These are phyloP conservation scores for Lepidochitona cinerea DNA, from an alignment of 2,888 invertebrate species.

Conservation along the genomic window DNA sequence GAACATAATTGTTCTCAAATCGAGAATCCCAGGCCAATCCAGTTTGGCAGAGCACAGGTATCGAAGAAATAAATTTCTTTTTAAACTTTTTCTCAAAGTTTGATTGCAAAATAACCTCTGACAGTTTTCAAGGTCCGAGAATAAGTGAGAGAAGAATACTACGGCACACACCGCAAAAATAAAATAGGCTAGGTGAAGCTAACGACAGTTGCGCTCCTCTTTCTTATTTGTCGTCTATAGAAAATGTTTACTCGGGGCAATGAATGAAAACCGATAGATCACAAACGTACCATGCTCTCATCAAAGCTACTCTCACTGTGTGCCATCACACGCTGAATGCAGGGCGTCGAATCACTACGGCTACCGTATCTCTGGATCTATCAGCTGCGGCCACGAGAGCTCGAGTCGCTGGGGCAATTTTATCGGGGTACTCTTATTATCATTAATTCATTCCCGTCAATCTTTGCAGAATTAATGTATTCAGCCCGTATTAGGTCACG, in stretches of 20 bases:
- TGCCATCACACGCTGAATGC: conserved; percentile 20
- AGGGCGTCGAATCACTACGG: neutral
- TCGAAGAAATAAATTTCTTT: too few species aligned
- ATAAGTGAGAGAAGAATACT: neutral
- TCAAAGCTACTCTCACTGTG: conserved; percentile 27
- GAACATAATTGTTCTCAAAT: conserved; percentile 1
- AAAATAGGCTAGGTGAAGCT: neutral
- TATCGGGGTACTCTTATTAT: conserved; percentile 11
- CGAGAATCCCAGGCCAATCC: neutral
- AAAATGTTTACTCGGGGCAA: conserved; percentile 1
- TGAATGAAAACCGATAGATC: neutral
- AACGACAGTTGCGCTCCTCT: neutral
- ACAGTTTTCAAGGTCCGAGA: neutral
- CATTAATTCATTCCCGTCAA: conserved; percentile 9
- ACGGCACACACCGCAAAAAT: neutral
- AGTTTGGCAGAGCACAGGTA: neutral
- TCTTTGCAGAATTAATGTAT: conserved; percentile 10
- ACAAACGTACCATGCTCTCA: conserved; percentile 32
- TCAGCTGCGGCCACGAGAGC: conserved; percentile 12
- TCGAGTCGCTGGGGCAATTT: conserved; percentile 32
- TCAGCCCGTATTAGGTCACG: neutral
- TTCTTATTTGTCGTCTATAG: neutral
- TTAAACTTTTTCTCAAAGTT: too few species aligned
- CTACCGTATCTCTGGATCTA: conserved; percentile 7
- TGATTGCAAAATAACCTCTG: neutral